A percentile compares a stretch with the other conserved stretches of the same genome.
Evolutionary conservation across 2,113 vertebrate genomes (phyloP).

Genomic region (Festucalex cinctus): DNA sequence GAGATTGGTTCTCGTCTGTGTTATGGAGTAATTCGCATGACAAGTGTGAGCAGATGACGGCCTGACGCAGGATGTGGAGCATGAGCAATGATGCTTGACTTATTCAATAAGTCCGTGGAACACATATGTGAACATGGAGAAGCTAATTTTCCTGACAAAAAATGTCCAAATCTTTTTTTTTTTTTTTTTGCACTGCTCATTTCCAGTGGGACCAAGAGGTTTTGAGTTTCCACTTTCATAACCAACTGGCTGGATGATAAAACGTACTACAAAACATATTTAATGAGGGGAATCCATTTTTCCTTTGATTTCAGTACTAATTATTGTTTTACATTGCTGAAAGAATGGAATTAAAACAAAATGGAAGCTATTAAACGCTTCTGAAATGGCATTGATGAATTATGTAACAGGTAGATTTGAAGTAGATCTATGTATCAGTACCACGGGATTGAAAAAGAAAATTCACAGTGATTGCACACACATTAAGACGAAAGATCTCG

Average conservation of each 20-base stretch:
- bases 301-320: no score
- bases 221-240: neutral
- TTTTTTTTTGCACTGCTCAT: neutral
- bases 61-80: neutral
- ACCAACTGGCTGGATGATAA: neutral
- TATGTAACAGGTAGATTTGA: no score
- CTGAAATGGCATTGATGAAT: neutral
- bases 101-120: neutral
- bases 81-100: slow-evolving; percentile 1
- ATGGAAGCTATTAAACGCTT: neutral
- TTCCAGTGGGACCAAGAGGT: neutral
- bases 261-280: no score
- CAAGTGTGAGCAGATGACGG: slow-evolving; percentile 3
- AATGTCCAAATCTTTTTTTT: neutral
- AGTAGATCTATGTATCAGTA: no score
- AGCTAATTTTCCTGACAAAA: neutral
- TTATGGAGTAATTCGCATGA: neutral
- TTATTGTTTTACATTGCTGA: neutral
- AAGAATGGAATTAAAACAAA: neutral
- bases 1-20: slow-evolving; percentile 2
- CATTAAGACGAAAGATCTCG: no score
- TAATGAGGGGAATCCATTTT: no score
- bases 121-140: neutral
- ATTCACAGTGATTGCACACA: no score
- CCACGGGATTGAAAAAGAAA: no score